Evolutionary conservation across 2,888 invertebrate genomes (phyloP).

Genomic region (Ischnus inquisitorius): DNA sequence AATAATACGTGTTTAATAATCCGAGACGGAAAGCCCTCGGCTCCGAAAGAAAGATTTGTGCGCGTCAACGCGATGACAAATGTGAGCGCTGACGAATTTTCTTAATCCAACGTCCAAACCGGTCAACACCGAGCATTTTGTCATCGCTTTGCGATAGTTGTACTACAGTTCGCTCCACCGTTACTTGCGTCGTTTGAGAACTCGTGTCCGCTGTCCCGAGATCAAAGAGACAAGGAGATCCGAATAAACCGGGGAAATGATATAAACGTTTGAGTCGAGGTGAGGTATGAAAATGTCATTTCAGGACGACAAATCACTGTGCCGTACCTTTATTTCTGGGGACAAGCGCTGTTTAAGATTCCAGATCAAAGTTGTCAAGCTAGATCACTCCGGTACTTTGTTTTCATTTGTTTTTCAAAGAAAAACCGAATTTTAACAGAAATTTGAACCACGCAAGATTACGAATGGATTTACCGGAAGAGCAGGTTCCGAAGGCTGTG

Average conservation of each 20-base stretch:
- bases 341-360: neutral
- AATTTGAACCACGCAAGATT: no score
- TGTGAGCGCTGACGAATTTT: slow-evolving; percentile 39
- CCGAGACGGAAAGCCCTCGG: slow-evolving; percentile 43
- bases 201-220: slow-evolving; percentile 28
- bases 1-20: slow-evolving; percentile 68
- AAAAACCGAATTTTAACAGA: no score
- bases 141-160: slow-evolving; percentile 44
- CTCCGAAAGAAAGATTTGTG: slow-evolving; percentile 47
- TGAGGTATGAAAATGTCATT: neutral
- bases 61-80: slow-evolving; percentile 28
- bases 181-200: slow-evolving; percentile 23
- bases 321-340: neutral
- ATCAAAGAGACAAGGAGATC: slow-evolving; percentile 45
- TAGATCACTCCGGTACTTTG: no score
- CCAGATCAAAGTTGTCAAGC: no score
- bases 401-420: no score
- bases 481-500: no score
- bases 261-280: neutral
- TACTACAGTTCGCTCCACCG: slow-evolving; percentile 7
- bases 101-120: slow-evolving; percentile 18
- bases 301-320: neutral
- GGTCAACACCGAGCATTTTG: slow-evolving; percentile 35
- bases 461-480: no score
- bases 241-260: slow-evolving; percentile 9